Conservation (phyloP, 2,888 invertebrate species). For the Campaea margaritaria region DNA sequence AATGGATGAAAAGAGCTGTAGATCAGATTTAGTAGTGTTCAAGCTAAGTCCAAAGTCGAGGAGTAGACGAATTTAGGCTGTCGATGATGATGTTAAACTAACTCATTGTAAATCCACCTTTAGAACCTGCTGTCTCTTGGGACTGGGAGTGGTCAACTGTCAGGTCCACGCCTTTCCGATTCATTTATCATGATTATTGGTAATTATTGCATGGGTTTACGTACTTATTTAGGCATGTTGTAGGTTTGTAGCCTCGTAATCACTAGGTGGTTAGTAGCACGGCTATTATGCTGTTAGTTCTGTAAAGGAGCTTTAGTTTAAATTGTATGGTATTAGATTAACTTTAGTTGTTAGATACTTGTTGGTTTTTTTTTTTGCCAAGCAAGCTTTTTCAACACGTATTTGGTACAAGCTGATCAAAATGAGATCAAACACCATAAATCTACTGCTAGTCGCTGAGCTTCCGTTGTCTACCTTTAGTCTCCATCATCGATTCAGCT, state of each 20-base stretch:
- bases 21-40: too few species aligned
- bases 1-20: too few species aligned
- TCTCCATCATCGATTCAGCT: too few species aligned
- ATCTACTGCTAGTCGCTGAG: too few species aligned
- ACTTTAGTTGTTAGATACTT: neutral
- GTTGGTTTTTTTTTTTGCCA: too few species aligned
- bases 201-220: conserved; percentile 44
- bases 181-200: conserved; percentile 18
- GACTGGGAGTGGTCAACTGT: conserved; percentile 18
- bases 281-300: neutral
- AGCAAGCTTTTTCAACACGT: too few species aligned
- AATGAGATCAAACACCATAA: neutral
- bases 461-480: too few species aligned
- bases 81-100: too few species aligned
- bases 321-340: neutral
- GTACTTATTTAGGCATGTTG: conserved; percentile 7
- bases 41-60: too few species aligned
- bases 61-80: too few species aligned
- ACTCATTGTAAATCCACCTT: too few species aligned
- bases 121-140: conserved; percentile 2
- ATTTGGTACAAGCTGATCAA: neutral
- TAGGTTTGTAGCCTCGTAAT: neutral
- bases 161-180: conserved; percentile 2
- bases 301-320: neutral
- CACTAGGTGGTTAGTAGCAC: neutral